phyloP scores from a whole-genome alignment of 2,113 vertebrate genomes.

The Pelobates fuscus region DNA sequence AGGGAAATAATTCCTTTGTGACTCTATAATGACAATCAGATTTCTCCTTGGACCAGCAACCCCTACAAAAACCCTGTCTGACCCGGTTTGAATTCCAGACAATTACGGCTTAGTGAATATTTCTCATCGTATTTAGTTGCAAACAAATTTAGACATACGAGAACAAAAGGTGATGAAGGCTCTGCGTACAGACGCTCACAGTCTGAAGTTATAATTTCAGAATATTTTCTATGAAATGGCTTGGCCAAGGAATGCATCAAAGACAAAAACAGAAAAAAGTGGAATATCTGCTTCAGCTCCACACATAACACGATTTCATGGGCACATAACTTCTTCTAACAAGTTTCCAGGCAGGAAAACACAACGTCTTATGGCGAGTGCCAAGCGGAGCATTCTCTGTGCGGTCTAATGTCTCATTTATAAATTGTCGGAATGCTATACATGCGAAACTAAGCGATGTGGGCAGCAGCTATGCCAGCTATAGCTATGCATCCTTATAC shows the following conservation, averaged over 20 bases:
- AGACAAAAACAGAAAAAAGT: neutral
- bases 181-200: too few relatives aligned
- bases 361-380: constrained; percentile 4
- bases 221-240: too few relatives aligned
- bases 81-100: too few relatives aligned
- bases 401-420: neutral
- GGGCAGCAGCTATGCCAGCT: neutral
- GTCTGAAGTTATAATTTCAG: too few relatives aligned
- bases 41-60: too few relatives aligned
- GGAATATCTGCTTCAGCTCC: neutral
- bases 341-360: constrained; percentile 24
- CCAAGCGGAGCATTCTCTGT: constrained; percentile 17
- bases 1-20: too few relatives aligned
- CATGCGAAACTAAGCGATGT: constrained; percentile 3
- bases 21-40: too few relatives aligned
- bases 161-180: too few relatives aligned
- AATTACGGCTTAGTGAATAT: too few relatives aligned
- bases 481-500: neutral
- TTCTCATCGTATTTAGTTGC: too few relatives aligned
- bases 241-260: neutral
- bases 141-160: too few relatives aligned
- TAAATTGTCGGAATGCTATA: constrained; percentile 18
- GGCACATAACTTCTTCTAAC: constrained; percentile 14
- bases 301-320: constrained; percentile 30
- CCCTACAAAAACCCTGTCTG: too few relatives aligned